These are phyloP conservation scores for Rhamnusium bicolor DNA, from an alignment of 2,888 invertebrate genomes.

Conservation along the genomic window DNA sequence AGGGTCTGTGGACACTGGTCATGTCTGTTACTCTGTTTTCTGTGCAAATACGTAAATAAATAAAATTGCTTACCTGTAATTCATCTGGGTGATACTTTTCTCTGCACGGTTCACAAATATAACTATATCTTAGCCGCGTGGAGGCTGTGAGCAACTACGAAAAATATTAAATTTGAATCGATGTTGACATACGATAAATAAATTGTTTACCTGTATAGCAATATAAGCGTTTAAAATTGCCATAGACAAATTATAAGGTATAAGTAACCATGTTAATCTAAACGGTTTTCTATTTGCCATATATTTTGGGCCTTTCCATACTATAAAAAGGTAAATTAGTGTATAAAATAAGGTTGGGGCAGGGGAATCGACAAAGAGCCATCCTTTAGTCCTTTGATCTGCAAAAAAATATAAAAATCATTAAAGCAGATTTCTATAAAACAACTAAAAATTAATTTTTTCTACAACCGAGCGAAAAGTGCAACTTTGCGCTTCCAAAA, in stretches of 20 bases:
- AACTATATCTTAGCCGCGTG: slow-evolving; percentile 84
- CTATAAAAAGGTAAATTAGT: slow-evolving; percentile 81
- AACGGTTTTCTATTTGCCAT: slow-evolving; percentile 87
- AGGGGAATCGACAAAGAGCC: slow-evolving; percentile 89
- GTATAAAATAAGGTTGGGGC: slow-evolving; percentile 82
- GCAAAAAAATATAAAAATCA: slow-evolving; percentile 66
- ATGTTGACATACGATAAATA: too few species aligned
- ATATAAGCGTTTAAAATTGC: slow-evolving; percentile 89
- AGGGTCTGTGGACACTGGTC: too few species aligned
- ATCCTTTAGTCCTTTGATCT: slow-evolving; percentile 88
- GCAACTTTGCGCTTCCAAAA: too few species aligned
- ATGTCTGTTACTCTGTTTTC: too few species aligned
- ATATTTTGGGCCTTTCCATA: slow-evolving; percentile 85
- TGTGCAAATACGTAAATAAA: too few species aligned
- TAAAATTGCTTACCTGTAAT: slow-evolving; percentile 78
- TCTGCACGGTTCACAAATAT: slow-evolving; percentile 89
- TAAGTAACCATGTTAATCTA: slow-evolving; percentile 81
- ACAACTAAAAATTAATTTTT: too few species aligned
- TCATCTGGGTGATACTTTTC: slow-evolving; percentile 85
- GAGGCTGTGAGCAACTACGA: slow-evolving; percentile 80
- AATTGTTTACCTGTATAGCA: slow-evolving; percentile 78
- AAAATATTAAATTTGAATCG: too few species aligned
- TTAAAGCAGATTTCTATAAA: too few species aligned
- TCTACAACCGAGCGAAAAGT: too few species aligned
- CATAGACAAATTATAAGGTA: slow-evolving; percentile 90